A percentile compares a stretch with the other conserved stretches of the same genome.
Evolutionary conservation across 92 coral and sea anemone species (phyloP).

Genomic region (Epizoanthus scotinus): DNA sequence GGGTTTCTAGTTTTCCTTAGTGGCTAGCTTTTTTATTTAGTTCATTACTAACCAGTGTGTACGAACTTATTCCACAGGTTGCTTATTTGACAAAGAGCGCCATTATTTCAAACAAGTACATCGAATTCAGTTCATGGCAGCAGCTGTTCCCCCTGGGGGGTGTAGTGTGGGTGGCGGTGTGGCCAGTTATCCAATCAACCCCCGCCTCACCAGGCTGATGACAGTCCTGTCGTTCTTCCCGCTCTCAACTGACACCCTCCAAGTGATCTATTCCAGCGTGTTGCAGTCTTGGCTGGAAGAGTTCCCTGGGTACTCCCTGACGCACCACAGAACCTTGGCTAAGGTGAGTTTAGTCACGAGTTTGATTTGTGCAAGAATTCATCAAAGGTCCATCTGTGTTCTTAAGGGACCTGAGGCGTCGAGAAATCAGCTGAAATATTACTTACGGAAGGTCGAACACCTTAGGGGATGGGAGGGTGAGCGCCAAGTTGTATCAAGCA

Average conservation of each 20-base stretch:
- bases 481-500: no score
- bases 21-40: background rate
- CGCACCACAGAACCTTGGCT: slow-evolving; percentile 80
- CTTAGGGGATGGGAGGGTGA: no score
- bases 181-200: slow-evolving; percentile 78
- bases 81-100: slow-evolving; percentile 81
- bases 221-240: slow-evolving; percentile 87
- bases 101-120: slow-evolving; percentile 72
- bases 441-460: no score
- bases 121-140: slow-evolving; percentile 78
- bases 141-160: slow-evolving; percentile 90
- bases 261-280: slow-evolving; percentile 73
- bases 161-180: slow-evolving; percentile 86
- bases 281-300: slow-evolving; percentile 90
- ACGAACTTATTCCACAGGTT: slow-evolving; percentile 54
- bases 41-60: background rate
- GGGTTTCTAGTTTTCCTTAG: no score
- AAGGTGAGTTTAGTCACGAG: slow-evolving; percentile 51
- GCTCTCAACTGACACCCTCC: slow-evolving; percentile 72
- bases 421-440: background rate
- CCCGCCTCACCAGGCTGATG: slow-evolving; percentile 90
- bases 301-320: slow-evolving; percentile 94
- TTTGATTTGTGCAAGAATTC: background rate
- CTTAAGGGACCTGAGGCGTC: background rate
- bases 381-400: background rate